These are phyloP conservation scores for Meiosimyza platycephala DNA, from an alignment of 2,888 invertebrate genomes.

Conservation along the genomic window DNA sequence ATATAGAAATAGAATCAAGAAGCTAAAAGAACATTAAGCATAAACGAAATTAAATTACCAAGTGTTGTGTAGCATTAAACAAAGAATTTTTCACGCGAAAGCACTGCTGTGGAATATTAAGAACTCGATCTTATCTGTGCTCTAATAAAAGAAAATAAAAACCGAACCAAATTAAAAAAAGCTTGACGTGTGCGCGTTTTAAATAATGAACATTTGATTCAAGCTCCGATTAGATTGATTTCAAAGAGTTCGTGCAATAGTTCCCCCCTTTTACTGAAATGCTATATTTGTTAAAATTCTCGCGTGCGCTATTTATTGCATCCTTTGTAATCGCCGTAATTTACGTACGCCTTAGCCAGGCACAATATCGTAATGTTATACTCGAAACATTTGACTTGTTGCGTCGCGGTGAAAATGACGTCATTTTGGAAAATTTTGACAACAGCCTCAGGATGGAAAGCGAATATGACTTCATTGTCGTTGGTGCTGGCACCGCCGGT, in stretches of 20 bases:
- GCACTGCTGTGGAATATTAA: no score
- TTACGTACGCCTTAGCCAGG: conserved; percentile 13
- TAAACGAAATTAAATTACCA: no score
- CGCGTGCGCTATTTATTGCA: not conserved
- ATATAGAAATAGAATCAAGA: not conserved
- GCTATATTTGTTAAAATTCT: not conserved
- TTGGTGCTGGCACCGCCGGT: conserved; percentile 86
- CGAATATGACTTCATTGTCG: conserved; percentile 81
- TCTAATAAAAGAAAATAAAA: not conserved
- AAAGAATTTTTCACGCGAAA: not conserved
- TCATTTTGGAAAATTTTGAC: conserved; percentile 60
- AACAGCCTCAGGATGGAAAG: conserved; percentile 54
- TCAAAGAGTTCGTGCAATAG: no score
- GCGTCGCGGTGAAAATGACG: conserved; percentile 62
- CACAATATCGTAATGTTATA: conserved; percentile 55
- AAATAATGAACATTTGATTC: conserved; percentile 18
- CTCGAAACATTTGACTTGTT: conserved; percentile 60
- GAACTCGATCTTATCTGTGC: no score
- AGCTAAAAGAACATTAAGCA: no score
- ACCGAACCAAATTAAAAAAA: not conserved
- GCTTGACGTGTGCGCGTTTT: not conserved
- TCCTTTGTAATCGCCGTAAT: not conserved
- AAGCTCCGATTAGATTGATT: not conserved
- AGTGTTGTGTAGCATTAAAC: not conserved
- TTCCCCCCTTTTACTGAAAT: not conserved